Evolutionary conservation across 2,888 invertebrate genomes (phyloP), one percentile per base, ranked within the genome.

Genomic region (Icerya purchasi): DNA sequence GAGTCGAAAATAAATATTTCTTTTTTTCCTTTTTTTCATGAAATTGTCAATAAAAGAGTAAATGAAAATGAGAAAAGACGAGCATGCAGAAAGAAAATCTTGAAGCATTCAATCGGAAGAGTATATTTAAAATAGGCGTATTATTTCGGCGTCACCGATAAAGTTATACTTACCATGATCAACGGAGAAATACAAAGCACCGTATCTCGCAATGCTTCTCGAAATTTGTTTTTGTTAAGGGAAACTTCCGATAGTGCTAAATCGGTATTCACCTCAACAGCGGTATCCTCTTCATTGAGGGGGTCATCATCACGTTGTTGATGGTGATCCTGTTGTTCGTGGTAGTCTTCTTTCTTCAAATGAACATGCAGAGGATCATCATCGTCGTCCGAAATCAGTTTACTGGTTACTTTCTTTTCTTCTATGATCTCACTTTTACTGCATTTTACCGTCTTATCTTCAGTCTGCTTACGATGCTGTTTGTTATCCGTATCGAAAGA

Each of bases 181-280:
- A 84, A 87, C 0, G 96, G 94, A 0, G 94, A 94, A 63, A 87
- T 80, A 0, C 89, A 88, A 2, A 91, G 71, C 55, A 84, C 75
- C 0, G 82, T 79, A 59, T 83, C 84, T 64, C 82, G 81, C 8
- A 88, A 71, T 0, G 81, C 83, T 73, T 86, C 80, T 68, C 86
- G 76, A 68, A 86, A 86, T 62, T 77, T 77, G 70, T 83, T 83
- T 18, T 53, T 52, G 22, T 19, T n/a, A 1, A 58, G 20, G 2
- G 50, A 22, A 2, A 58, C 53, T 8, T 61, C 59, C n/a, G 21
- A 49, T 8, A 54, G 53, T 3, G 49, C 53, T 22, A 60, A 25
- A 3, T 59, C 55, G 14, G 8, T 36, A 36, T 5, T 14, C 36
- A 14, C 36, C 14, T 36, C 8, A 36, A 36, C 8, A 14, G 36